Evolutionary conservation across 2,797 vertebrate species (phyloP), one percentile per base, ranked within the genome.

Genomic region (Phylloscopus collybita): DNA sequence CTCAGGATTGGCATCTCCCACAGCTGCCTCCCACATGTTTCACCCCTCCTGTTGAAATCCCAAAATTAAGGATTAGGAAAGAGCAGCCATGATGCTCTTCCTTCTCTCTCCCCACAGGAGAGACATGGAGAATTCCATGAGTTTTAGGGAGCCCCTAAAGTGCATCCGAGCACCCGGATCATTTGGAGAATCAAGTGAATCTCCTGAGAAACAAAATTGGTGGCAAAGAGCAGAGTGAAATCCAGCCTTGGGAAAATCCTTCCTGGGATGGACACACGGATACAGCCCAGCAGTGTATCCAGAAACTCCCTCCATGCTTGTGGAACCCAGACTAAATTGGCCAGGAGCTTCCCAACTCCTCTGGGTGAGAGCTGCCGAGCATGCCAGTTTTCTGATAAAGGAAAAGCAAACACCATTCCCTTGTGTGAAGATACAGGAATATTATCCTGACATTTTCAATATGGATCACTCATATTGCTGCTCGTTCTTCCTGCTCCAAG

Each of bases 371-470:
- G 60, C 54, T 54, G 59, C 40, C 4, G 17, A 91, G 85, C 85
- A 64, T 38, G 5, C 21, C 69, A 38, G 87, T 86, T 93, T 93
- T 78, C 91, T 1, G 22, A 88, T 79, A 71, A 93, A 94, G 87
- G 57, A 80, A 96, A 93, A 96, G 91, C 89, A 94, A 96, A 96
- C 85, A 93, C 45, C 56, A 82, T 87, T 87, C 91, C 86, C 81
- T 82, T 2, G 15, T 40, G 67, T 3, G 4, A 69, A 94, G 87
- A 65, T 80, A 65, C 27, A 38, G 95, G 92, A 95, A 95, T 92
- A 92, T 96, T 91, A 95, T 75, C 50, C 94, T 96, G 95, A 95
- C 91, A 95, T 96, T 95, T 96, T 64, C 84, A 93, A 67, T 50
- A 72, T 15, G 47, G 71, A 94, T 94, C 89, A 44, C 66, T 96